Percentiles rank a stretch among this genome's conserved stretches.
phyloP scores from a whole-genome alignment of 2,113 vertebrate genomes.

The Sigmodon hispidus region DNA sequence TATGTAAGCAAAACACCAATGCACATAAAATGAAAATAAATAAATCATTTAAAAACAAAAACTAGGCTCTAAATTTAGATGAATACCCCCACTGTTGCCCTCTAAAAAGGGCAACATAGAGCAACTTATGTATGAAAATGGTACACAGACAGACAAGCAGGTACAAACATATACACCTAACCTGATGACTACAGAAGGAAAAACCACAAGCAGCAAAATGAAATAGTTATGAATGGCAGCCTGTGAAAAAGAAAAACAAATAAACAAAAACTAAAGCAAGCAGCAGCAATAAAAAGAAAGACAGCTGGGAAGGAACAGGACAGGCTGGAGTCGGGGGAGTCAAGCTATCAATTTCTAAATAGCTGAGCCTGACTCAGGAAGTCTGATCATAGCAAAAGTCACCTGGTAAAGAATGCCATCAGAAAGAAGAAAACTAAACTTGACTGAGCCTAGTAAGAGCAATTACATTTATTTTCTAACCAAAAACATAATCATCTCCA shows the following conservation, averaged over 20 bases:
- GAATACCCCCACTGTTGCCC: neutral
- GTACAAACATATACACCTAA: neutral
- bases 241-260: neutral
- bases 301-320: too few species aligned
- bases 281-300: neutral
- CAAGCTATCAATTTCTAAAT: constrained; percentile 1
- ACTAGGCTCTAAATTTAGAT: too few species aligned
- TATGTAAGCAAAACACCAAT: too few species aligned
- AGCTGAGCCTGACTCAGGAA: neutral
- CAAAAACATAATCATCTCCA: constrained; percentile 48
- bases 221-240: neutral
- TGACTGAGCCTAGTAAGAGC: neutral
- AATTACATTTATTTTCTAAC: constrained; percentile 37
- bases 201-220: constrained; percentile 23
- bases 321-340: neutral
- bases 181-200: neutral
- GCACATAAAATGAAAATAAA: too few species aligned
- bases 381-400: neutral
- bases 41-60: too few species aligned
- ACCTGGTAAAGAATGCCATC: neutral
- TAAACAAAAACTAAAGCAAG: neutral
- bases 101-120: neutral
- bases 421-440: neutral
- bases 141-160: neutral
- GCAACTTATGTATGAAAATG: neutral